These are phyloP conservation scores for Pristionchus entomophagus DNA, from an alignment of 2,888 invertebrate genomes.

Conservation along the genomic window DNA sequence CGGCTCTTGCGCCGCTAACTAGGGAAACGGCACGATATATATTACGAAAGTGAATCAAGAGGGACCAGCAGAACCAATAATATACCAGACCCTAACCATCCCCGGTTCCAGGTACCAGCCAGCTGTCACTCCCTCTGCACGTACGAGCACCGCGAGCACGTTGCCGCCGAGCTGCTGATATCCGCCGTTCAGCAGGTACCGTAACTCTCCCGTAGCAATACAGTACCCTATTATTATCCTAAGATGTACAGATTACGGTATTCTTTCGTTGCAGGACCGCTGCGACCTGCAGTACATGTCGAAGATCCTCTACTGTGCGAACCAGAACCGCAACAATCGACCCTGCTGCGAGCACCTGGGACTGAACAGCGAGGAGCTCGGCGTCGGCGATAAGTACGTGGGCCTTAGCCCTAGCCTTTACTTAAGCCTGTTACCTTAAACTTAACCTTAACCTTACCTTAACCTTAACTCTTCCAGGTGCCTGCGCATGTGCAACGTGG, in stretches of 20 bases:
- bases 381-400: conserved; percentile 67
- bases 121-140: conserved; percentile 72
- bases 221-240: neutral
- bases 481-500: conserved; percentile 73
- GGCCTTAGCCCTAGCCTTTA: neutral
- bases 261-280: conserved; percentile 40
- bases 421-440: neutral
- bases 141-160: conserved; percentile 73
- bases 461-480: conserved; percentile 56
- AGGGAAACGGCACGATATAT: neutral
- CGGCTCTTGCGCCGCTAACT: neutral
- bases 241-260: neutral
- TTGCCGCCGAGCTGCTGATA: conserved; percentile 71
- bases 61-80: neutral
- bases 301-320: conserved; percentile 72
- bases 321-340: conserved; percentile 73
- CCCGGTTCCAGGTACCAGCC: conserved; percentile 63
- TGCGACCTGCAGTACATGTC: conserved; percentile 66
- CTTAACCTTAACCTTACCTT: neutral
- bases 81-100: neutral
- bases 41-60: neutral
- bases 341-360: conserved; percentile 71
- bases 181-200: conserved; percentile 47
- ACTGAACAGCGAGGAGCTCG: conserved; percentile 68
- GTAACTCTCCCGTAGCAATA: neutral